These are phyloP conservation scores for Mesoclemmys tuberculata DNA, from an alignment of 2,113 vertebrate genomes.

Conservation along the genomic window DNA sequence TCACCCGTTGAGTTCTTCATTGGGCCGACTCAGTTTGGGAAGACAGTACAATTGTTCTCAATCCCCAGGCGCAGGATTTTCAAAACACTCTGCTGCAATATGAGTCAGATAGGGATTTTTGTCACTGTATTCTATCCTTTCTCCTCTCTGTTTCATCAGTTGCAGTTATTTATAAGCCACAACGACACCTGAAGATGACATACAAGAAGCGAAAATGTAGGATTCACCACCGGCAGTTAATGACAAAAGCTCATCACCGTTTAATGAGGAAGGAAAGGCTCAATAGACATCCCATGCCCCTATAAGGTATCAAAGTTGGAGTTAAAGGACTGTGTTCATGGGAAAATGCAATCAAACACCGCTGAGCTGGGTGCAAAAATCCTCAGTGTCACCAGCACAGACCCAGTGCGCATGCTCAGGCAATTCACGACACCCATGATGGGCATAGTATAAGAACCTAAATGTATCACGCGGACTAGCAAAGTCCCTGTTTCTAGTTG, in stretches of 20 bases:
- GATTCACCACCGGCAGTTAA: neutral
- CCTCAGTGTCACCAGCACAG: neutral
- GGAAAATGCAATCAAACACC: neutral
- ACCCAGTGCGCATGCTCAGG: neutral
- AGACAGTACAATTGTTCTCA: neutral
- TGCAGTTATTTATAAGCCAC: neutral
- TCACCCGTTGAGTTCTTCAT: neutral
- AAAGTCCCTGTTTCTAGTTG: neutral
- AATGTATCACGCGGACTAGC: neutral
- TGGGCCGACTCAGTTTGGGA: neutral
- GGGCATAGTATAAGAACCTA: neutral
- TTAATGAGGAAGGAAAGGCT: neutral
- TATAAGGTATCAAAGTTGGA: neutral
- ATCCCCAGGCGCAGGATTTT: too few species aligned
- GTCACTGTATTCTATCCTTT: neutral
- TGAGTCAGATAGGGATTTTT: too few species aligned
- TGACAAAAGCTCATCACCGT: neutral
- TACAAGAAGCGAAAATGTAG: neutral
- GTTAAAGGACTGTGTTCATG: neutral
- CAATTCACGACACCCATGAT: neutral
- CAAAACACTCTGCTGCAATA: too few species aligned
- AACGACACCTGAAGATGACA: neutral
- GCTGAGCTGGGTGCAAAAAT: neutral
- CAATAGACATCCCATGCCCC: fast-evolving
- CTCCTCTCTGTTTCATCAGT: neutral